These are phyloP conservation scores for Crotalus adamanteus DNA, from an alignment of 2,797 vertebrate species.

Conservation along the genomic window DNA sequence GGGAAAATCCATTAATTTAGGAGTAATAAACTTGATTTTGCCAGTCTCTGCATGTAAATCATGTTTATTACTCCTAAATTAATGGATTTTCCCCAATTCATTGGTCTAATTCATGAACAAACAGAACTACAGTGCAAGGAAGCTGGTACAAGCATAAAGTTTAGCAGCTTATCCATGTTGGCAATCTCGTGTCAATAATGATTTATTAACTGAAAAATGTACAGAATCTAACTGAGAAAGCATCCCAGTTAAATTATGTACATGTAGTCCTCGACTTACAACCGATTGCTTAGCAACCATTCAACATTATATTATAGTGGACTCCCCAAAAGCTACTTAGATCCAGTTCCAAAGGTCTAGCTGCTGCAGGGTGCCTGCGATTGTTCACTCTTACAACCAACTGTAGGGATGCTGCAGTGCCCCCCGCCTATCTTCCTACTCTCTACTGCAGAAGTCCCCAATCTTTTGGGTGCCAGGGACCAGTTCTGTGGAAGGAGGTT, in stretches of 20 bases:
- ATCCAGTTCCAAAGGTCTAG: background rate
- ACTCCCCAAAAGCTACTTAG: background rate
- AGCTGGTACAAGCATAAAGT: background rate
- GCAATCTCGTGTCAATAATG: background rate
- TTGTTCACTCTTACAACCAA: background rate
- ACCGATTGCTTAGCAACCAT: background rate
- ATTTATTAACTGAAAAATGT: background rate
- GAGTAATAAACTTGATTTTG: too few relatives aligned
- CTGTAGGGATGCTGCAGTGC: background rate
- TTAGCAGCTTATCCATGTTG: background rate
- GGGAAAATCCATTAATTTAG: too few relatives aligned
- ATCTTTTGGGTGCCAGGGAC: too few relatives aligned
- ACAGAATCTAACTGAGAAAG: background rate
- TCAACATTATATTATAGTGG: background rate
- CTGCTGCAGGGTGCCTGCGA: background rate
- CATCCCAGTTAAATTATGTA: background rate
- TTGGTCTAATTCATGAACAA: background rate
- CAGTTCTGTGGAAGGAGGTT: too few relatives aligned
- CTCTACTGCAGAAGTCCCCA: too few relatives aligned
- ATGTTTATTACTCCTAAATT: background rate
- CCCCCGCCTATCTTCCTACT: too few relatives aligned
- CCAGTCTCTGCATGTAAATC: background rate
- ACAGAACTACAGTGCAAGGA: background rate
- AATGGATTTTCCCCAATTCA: background rate
- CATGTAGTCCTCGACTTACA: too few relatives aligned